Evolutionary conservation across 2,888 invertebrate species (phyloP), one percentile per base, ranked within the genome.

Genomic region (Augochlorella aurata): DNA sequence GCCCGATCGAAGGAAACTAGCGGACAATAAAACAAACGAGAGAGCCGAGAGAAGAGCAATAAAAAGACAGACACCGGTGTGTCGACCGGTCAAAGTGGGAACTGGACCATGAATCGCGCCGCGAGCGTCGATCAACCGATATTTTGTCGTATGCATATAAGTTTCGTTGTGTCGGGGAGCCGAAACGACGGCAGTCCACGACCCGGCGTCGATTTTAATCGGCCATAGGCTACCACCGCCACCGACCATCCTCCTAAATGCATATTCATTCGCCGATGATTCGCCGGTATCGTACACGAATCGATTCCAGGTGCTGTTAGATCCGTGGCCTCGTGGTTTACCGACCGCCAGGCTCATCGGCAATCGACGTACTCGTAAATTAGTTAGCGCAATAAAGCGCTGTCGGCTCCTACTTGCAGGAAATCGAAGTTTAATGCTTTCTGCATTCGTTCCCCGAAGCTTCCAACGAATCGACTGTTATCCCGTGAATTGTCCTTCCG

Each of bases 251-350:
- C 49, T 49, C 12, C 45, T 38, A 29, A 38, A 68, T 77, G 77
- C 66, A 74, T 74, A 82, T 82, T 82, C 75, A 80, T 85, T 77
- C 52, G 70, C 49, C 74, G 76, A 84, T 75, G 78, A 85, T 84
- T 72, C 78, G 74, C n/a, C 24, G 67, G 66, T 70, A 74, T 82
- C 68, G 63, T 50, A 52, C 73, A 12, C 52, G 70, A 83, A 79
- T 83, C 63, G 76, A 58, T 78, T 69, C 52, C 73, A 50, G 66
- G 75, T 75, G 65, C 79, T 69, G 70, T 47, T 73, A 49, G 61
- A 78, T 72, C 65, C 63, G 68, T 47, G 74, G 18, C 72, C 24
- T 66, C 47, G 69, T 63, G 77, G 67, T 81, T 67, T 74, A 50
- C 58, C 72, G 18, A 78, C 18, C 47, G 16, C 47, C 44, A 50